A percentile compares a stretch with the other conserved stretches of the same genome.
Evolutionary conservation across 1,140 invertebrate species (phyloP).

Genomic region (Araneus ventricosus): DNA sequence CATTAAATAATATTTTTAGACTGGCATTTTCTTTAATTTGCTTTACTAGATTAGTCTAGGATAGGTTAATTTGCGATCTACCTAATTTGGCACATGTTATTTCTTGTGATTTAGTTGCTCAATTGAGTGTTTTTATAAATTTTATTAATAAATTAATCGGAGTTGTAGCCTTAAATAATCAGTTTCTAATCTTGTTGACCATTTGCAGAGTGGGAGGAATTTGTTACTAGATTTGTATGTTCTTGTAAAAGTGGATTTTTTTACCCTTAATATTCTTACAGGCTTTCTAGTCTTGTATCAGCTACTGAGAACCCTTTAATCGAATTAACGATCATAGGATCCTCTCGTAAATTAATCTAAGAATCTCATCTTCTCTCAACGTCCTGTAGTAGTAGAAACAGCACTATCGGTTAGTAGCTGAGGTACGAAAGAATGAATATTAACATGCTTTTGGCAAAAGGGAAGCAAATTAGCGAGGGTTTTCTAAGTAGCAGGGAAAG

Average conservation of each 20-base stretch:
- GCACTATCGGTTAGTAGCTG: background rate
- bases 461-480: background rate
- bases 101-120: too few species aligned
- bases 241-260: background rate
- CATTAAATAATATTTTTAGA: too few species aligned
- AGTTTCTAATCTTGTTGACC: background rate
- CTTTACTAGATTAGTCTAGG: too few species aligned
- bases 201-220: background rate
- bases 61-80: too few species aligned
- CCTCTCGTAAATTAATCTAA: conserved; percentile 23
- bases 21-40: too few species aligned
- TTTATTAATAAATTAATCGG: too few species aligned
- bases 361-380: background rate
- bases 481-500: background rate
- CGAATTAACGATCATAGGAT: conserved; percentile 38
- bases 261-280: background rate
- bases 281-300: conserved; percentile 2
- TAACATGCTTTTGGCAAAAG: background rate
- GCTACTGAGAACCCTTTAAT: conserved; percentile 11
- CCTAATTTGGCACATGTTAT: too few species aligned
- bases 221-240: background rate
- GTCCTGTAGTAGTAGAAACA: background rate
- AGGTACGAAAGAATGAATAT: background rate
- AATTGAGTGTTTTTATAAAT: too few species aligned
- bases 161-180: too few species aligned